Base-by-base conservation (phyloP, 2,113 vertebrate genomes). In the Thalassarche chlororhynchos region DNA sequence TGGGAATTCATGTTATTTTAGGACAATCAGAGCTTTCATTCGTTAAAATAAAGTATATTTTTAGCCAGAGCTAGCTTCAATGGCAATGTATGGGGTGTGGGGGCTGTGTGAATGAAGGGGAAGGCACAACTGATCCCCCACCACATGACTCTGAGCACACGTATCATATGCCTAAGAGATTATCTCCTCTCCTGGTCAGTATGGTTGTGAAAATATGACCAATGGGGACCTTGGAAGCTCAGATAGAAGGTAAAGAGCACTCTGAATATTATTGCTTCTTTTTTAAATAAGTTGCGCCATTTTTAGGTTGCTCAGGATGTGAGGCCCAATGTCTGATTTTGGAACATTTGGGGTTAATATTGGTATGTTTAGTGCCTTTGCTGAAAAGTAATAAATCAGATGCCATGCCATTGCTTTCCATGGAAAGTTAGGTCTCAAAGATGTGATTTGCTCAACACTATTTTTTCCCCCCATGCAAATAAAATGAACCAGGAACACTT, bases 1-100 rank as follows among this genome's bases (percentile, higher is more conserved):
- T 93, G 91, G 94, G 93, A 95, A 97, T 96, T 97, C 89, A 47
- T 96, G 96, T 96, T 96, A 95, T 97, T 96, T 96, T 97, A 91
- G 94, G 91, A 97, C 95, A 97, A 95, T 96, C 87, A 80, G 74
- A 95, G 93, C 95, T 96, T 97, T 96, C 95, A 93, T 96, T 91
- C 42, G 12, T 78, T 96, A 78, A 95, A 95, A 94, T 95, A 96
- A 89, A 96, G 83, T 97, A 93, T 96, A 97, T 96, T 97, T 97
- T 97, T 97, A 97, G 95, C 62, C 84, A 86, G 66, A 97, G 75
- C 25, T 68, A 65, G 54, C 66, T 94, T 92, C 93, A 93, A 20
- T 90, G 87, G 72, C 51, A 84, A 47, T 78, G 57, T 65, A 75
- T 69, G 40, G 61, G 23, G 28, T 8, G 19, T 13, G 17, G 20